Percentiles rank a stretch among this genome's conserved stretches.
Evolutionary conservation across 2,113 vertebrate genomes (phyloP).

Genomic region (Megaceryle torquata): DNA sequence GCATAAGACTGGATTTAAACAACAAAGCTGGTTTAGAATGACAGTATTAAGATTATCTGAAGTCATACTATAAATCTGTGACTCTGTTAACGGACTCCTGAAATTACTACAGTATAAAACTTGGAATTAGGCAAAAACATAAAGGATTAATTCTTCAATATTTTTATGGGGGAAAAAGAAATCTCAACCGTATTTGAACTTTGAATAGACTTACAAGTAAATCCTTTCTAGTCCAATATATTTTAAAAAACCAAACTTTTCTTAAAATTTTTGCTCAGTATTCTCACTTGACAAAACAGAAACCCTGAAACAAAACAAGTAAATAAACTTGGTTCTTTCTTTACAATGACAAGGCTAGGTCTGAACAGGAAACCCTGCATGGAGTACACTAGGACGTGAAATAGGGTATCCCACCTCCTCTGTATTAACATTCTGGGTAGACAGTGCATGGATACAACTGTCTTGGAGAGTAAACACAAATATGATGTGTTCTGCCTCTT

Average conservation of each 20-base stretch:
- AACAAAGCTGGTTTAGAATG: background rate
- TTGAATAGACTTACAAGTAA: background rate
- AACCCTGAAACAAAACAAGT: background rate
- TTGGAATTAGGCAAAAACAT: background rate
- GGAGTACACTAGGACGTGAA: background rate
- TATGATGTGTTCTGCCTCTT: background rate
- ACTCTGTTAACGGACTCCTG: background rate
- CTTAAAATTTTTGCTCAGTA: background rate
- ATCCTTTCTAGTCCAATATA: background rate
- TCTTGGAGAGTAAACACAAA: background rate
- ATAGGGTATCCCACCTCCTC: background rate
- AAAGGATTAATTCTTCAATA: background rate
- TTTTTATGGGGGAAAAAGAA: background rate
- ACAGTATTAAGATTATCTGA: background rate
- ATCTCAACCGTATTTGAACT: background rate
- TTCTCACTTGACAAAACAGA: background rate
- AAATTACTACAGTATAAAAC: background rate
- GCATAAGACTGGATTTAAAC: background rate
- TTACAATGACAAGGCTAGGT: background rate
- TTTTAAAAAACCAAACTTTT: background rate
- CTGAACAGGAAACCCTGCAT: background rate
- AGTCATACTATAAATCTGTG: background rate
- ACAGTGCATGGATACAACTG: background rate
- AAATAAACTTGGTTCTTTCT: background rate
- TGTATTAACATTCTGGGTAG: fast-evolving